Conservation (phyloP, 1,140 invertebrate species). For the Andricus grossulariae region DNA sequence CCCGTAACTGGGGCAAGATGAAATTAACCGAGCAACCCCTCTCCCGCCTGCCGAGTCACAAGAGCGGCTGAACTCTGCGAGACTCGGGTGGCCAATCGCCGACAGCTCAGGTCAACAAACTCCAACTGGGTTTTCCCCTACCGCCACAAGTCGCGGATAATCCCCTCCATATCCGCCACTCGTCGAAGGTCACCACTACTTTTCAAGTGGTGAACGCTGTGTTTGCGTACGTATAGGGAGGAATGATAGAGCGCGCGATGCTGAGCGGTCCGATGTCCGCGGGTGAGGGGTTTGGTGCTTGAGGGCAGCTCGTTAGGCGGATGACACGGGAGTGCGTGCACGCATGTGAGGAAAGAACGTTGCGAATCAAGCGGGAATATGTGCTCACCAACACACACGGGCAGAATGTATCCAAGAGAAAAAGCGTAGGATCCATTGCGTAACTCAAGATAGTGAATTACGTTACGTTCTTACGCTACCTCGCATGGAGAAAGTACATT, state of each 20-base stretch:
- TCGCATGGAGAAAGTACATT: slow-evolving; percentile 52
- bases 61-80: slow-evolving; percentile 51
- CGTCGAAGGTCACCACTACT: slow-evolving; percentile 60
- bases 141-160: slow-evolving; percentile 55
- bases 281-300: background rate
- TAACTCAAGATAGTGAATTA: slow-evolving; percentile 54
- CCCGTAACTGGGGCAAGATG: slow-evolving; percentile 77
- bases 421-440: slow-evolving; percentile 36
- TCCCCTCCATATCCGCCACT: slow-evolving; percentile 47
- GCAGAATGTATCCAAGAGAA: background rate
- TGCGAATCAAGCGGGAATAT: background rate
- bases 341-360: slow-evolving; percentile 33
- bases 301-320: background rate
- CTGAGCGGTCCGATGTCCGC: background rate
- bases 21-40: slow-evolving; percentile 73
- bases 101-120: slow-evolving; percentile 71
- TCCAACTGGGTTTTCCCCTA: slow-evolving; percentile 68
- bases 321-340: slow-evolving; percentile 25
- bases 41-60: slow-evolving; percentile 42
- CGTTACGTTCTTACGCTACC: slow-evolving; percentile 16
- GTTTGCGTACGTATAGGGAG: background rate
- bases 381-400: slow-evolving; percentile 7
- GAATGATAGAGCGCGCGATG: background rate
- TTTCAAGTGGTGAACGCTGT: slow-evolving; percentile 1
- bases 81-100: slow-evolving; percentile 47